Conservation (phyloP, 1,140 invertebrate genomes). For the Polypedilum vanderplanki region DNA sequence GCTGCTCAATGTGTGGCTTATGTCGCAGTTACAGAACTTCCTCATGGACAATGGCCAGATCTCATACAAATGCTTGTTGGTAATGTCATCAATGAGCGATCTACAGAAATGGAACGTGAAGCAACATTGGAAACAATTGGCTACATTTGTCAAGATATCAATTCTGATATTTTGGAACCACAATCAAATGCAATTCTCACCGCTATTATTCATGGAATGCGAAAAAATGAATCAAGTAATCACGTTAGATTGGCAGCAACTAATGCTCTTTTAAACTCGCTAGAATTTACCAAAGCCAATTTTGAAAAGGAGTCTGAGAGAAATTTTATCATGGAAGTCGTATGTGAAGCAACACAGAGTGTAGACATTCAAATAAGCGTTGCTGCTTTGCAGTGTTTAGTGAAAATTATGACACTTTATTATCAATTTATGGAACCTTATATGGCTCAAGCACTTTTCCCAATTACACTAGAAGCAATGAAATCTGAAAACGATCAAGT, state of each 20-base stretch:
- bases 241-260: slow-evolving; percentile 91
- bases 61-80: slow-evolving; percentile 78
- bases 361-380: slow-evolving; percentile 84
- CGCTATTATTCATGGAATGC: slow-evolving; percentile 98
- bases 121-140: slow-evolving; percentile 95
- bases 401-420: slow-evolving; percentile 98
- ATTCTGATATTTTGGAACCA: slow-evolving; percentile 81
- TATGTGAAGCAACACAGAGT: slow-evolving; percentile 86
- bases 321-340: slow-evolving; percentile 99
- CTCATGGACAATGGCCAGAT: slow-evolving; percentile 75
- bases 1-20: slow-evolving; percentile 98
- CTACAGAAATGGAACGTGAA: slow-evolving; percentile 91
- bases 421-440: slow-evolving; percentile 99
- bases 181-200: slow-evolving; percentile 96
- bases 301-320: slow-evolving; percentile 96
- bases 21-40: slow-evolving; percentile 93
- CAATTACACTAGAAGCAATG: slow-evolving; percentile 98
- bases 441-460: slow-evolving; percentile 97
- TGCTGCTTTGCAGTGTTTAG: slow-evolving; percentile 93
- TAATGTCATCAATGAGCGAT: slow-evolving; percentile 81
- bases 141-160: slow-evolving; percentile 74
- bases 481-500: slow-evolving; percentile 94
- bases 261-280: slow-evolving; percentile 92
- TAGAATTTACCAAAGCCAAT: slow-evolving; percentile 98
- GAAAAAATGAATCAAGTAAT: slow-evolving; percentile 70